Base-by-base conservation (phyloP, 1,140 invertebrate genomes). In the Melitaea cinxia region DNA sequence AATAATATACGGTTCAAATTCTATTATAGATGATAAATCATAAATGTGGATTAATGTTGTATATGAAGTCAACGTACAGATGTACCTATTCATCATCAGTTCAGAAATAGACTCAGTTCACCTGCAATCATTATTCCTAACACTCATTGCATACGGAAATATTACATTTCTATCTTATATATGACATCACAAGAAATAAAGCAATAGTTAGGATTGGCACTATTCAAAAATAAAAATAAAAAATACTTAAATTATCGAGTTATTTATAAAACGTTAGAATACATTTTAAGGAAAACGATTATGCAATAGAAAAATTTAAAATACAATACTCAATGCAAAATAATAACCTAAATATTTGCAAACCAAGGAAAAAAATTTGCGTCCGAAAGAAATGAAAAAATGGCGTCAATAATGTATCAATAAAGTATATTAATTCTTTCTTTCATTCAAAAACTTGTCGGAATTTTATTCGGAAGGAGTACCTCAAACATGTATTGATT, bases 31-130 rank as follows among this genome's bases (percentile, higher is more conserved):
- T 12, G 42, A 19, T 17, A 19, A 19, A 21, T 47, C 7, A n/a
- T 23, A 23, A 47, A 1, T 14, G 15, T 3, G 12, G 6, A 0
- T 17, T 58, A 58, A 58, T 47, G 26, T 15, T 17, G 12, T 2
- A 12, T 39, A 58, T 58, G 56, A 58, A 49, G 56, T 58, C 56
- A 58, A 58, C 56, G 42, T 58, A 47, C 24, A 58, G 49, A 47
- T 12, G n/a, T n/a, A n/a, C n/a, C 15, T 30, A 42, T 47, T 14
- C 55, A 58, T 47, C 55, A 58, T 47, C 35, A 39, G 55, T 58
- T 45, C 55, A 58, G 55, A 47, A 58, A 58, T 58, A 58, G 15
- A 39, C 37, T 39, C 15, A 17, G 2, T 4, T 49, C 56, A 58
- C 56, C 56, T 58, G 42, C 26, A 49, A 45, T 17, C 56, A 58